phyloP scores from a whole-genome alignment of 2,797 vertebrate genomes.

The Diglossa cyanea region DNA sequence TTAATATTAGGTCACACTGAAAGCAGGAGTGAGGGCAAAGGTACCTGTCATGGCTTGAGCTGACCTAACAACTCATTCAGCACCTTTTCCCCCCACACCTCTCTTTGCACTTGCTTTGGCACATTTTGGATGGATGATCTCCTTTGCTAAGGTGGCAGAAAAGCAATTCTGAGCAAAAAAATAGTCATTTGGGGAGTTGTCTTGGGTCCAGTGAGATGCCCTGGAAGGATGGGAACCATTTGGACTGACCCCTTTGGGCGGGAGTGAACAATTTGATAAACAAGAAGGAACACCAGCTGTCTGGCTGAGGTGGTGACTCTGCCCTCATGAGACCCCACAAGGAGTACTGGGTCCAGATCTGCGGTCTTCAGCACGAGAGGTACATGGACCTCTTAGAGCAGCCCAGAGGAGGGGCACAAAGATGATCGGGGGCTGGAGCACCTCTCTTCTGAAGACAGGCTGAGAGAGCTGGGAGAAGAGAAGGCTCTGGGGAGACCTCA shows the following conservation, averaged over 20 bases:
- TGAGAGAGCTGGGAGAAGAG: not conserved
- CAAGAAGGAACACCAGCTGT: not conserved
- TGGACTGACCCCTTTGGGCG: not conserved
- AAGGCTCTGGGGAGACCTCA: not conserved
- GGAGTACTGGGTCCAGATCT: not conserved
- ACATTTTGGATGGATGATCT: not conserved
- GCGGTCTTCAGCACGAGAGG: not conserved
- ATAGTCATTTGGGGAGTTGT: not conserved
- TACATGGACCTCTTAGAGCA: not conserved
- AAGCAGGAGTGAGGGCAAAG: not conserved
- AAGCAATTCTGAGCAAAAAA: not conserved
- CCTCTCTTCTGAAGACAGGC: not conserved
- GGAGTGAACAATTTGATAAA: not conserved
- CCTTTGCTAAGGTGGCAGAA: not conserved
- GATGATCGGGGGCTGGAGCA: not conserved
- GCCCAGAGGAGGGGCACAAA: not conserved
- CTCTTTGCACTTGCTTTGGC: not conserved
- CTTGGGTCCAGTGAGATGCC: rapidly evolving
- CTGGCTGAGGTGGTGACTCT: not conserved
- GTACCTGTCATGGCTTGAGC: not conserved
- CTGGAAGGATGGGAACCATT: not conserved
- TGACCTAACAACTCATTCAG: not conserved
- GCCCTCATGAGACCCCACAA: not conserved
- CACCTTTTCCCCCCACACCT: not conserved
- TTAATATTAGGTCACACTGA: not conserved